phyloP scores from a whole-genome alignment of 1,140 invertebrate genomes.

The Zaprionus capensis region DNA sequence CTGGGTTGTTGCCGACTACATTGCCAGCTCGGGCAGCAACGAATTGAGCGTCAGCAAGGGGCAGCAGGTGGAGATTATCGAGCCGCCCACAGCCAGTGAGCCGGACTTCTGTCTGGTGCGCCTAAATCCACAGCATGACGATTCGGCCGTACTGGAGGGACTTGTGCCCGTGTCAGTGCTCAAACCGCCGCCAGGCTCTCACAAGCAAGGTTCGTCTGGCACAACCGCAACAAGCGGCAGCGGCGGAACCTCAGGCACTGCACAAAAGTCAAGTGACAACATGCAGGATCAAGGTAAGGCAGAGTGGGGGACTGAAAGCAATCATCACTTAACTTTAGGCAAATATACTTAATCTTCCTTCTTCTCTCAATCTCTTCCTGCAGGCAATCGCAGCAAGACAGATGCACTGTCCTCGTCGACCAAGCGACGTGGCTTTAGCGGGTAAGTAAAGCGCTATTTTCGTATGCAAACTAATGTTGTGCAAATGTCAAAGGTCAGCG shows the following conservation, averaged over 20 bases:
- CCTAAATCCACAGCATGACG: slow-evolving; percentile 85
- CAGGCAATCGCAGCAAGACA: slow-evolving; percentile 77
- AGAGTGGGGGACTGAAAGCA: no score
- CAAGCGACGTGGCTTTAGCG: slow-evolving; percentile 91
- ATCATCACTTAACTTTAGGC: no score
- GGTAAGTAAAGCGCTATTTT: slow-evolving; percentile 86
- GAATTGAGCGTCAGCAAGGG: slow-evolving; percentile 93
- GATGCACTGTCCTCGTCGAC: slow-evolving; percentile 86
- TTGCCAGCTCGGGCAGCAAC: slow-evolving; percentile 88
- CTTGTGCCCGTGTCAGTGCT: slow-evolving; percentile 92
- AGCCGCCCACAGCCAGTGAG: slow-evolving; percentile 86
- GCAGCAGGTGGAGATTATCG: slow-evolving; percentile 96
- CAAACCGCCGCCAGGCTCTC: slow-evolving; percentile 89
- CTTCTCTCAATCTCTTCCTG: background rate
- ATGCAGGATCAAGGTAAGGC: slow-evolving; percentile 79
- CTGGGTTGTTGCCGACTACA: slow-evolving; percentile 93
- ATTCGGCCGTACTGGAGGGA: slow-evolving; percentile 89
- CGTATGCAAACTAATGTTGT: slow-evolving; percentile 26
- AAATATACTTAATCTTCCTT: slow-evolving; percentile 5
- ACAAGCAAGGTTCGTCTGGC: slow-evolving; percentile 64
- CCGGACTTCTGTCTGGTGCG: slow-evolving; percentile 89
- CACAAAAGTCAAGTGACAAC: slow-evolving; percentile 64
- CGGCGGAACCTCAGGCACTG: slow-evolving; percentile 32
- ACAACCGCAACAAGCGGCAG: slow-evolving; percentile 25
- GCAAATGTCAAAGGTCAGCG: slow-evolving; percentile 3